These are phyloP conservation scores for Talpa occidentalis DNA, from an alignment of 2,113 vertebrate species.

Conservation along the genomic window DNA sequence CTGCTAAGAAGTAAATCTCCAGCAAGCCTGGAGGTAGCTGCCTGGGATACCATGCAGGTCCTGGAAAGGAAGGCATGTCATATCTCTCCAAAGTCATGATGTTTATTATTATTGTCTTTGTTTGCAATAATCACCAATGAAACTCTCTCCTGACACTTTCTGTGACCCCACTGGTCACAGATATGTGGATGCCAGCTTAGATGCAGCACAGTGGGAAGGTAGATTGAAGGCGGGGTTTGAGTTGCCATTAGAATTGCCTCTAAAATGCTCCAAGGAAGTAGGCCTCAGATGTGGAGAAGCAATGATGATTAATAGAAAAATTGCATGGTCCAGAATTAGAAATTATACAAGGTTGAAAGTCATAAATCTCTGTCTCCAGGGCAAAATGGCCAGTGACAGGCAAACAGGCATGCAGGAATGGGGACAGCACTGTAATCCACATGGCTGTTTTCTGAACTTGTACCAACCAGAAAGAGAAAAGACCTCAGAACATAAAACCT, in stretches of 20 bases:
- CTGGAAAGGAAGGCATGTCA: no score
- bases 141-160: no score
- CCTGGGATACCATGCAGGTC: no score
- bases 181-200: not conserved
- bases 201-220: not conserved
- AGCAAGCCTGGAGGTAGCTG: not conserved
- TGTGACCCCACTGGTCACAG: not conserved
- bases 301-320: not conserved
- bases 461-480: not conserved
- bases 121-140: no score
- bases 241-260: not conserved
- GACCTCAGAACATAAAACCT: not conserved
- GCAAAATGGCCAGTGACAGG: not conserved
- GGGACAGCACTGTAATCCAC: fast-evolving
- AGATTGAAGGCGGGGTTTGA: not conserved
- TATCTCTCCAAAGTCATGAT: no score
- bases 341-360: not conserved
- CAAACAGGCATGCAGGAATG: not conserved
- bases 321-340: not conserved
- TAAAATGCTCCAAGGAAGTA: not conserved
- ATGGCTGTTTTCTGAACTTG: not conserved
- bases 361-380: not conserved
- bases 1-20: not conserved
- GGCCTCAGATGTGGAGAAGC: not conserved
- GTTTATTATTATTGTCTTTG: no score